These are phyloP conservation scores for Penaeus vannamei DNA, from an alignment of 1,140 invertebrate species.

Conservation along the genomic window DNA sequence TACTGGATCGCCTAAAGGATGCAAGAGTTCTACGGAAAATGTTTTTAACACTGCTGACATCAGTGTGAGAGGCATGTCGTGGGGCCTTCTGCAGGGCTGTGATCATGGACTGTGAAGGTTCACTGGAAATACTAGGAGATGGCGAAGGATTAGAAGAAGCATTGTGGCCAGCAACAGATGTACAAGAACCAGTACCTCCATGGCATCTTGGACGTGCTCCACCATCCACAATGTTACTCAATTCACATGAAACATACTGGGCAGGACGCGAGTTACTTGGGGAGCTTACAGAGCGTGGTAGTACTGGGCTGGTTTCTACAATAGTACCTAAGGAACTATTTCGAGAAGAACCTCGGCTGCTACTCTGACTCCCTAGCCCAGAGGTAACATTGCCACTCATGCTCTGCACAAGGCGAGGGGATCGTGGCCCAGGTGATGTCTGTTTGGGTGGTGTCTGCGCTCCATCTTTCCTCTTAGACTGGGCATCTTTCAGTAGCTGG, in stretches of 20 bases:
- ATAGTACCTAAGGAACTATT: conserved; percentile 59
- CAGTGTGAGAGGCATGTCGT: conserved; percentile 57
- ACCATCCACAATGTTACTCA: conserved; percentile 62
- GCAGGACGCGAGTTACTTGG: conserved; percentile 47
- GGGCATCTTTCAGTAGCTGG: conserved; percentile 56
- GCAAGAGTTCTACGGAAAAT: conserved; percentile 60
- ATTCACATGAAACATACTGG: conserved; percentile 60
- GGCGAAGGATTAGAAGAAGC: conserved; percentile 60
- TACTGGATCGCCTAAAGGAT: conserved; percentile 55
- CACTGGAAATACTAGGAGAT: conserved; percentile 59
- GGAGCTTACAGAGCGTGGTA: conserved; percentile 56
- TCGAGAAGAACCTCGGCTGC: conserved; percentile 58
- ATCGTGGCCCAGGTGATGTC: conserved; percentile 57
- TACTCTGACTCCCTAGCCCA: conserved; percentile 49
- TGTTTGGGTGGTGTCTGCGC: conserved; percentile 42
- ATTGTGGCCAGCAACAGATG: conserved; percentile 52
- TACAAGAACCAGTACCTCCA: conserved; percentile 55
- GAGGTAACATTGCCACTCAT: conserved; percentile 39
- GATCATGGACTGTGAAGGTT: conserved; percentile 62
- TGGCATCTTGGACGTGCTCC: conserved; percentile 54
- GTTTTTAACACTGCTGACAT: conserved; percentile 59
- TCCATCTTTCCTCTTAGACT: conserved; percentile 50
- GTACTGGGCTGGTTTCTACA: conserved; percentile 57
- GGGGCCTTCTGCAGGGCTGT: conserved; percentile 55
- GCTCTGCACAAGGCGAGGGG: conserved; percentile 51